Evolutionary conservation across 2,888 invertebrate species (phyloP).

Genomic region (Tenthredo notha): DNA sequence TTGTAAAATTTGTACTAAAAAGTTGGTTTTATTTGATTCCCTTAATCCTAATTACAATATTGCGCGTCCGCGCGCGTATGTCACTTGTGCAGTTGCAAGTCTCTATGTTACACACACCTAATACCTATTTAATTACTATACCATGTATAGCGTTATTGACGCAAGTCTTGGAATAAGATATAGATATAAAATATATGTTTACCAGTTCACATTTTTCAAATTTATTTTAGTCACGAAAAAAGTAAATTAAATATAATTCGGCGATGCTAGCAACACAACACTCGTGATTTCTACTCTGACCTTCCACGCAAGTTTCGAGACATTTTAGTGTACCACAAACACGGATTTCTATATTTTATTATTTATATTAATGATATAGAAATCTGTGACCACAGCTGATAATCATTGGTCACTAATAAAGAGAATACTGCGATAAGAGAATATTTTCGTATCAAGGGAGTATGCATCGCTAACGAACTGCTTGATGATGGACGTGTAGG

Average conservation of each 20-base stretch:
- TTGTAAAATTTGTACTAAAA: constrained; percentile 40
- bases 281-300: neutral
- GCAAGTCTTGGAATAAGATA: constrained; percentile 67
- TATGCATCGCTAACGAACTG: neutral
- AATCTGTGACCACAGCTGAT: neutral
- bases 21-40: constrained; percentile 32
- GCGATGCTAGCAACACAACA: constrained; percentile 33
- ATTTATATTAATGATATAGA: neutral
- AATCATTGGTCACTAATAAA: neutral
- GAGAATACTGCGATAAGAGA: neutral
- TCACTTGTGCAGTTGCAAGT: constrained; percentile 31
- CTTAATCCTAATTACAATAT: constrained; percentile 42
- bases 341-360: neutral
- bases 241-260: constrained; percentile 6
- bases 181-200: constrained; percentile 68
- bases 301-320: neutral
- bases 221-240: constrained; percentile 24
- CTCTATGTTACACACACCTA: constrained; percentile 26
- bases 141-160: constrained; percentile 19
- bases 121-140: constrained; percentile 5
- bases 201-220: constrained; percentile 57
- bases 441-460: neutral
- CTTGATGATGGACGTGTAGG: neutral
- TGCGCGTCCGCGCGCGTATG: neutral
- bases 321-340: neutral